Evolutionary conservation across 2,113 vertebrate genomes (phyloP).

Genomic region (Leucopsar rothschildi): DNA sequence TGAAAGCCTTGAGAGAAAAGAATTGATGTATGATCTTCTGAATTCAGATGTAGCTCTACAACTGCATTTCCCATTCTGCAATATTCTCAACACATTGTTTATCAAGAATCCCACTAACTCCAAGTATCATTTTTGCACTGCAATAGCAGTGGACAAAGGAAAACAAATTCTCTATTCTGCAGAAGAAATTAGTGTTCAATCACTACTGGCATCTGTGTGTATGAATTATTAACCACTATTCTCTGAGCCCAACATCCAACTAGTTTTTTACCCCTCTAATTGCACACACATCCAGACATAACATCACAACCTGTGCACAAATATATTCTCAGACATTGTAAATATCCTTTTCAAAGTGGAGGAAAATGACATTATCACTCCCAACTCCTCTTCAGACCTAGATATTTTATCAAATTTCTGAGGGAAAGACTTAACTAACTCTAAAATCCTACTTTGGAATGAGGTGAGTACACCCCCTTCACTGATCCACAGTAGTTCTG

Average conservation of each 20-base stretch:
- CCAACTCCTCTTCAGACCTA: neutral
- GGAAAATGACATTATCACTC: neutral
- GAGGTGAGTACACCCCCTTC: neutral
- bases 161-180: neutral
- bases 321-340: neutral
- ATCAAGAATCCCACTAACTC: neutral
- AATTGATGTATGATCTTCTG: neutral
- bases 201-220: neutral
- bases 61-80: neutral
- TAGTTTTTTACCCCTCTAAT: neutral
- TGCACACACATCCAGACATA: neutral
- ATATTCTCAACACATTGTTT: neutral
- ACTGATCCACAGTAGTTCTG: neutral
- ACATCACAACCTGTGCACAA: neutral
- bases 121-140: neutral
- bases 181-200: neutral
- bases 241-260: accelerated
- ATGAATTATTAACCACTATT: neutral
- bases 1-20: neutral
- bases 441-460: neutral
- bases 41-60: neutral
- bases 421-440: neutral
- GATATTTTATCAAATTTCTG: neutral
- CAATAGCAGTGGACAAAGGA: neutral
- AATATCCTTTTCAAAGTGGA: neutral